Evolutionary conservation across 2,797 vertebrate genomes (phyloP).

Genomic region (Melanotaenia parkinsoni): DNA sequence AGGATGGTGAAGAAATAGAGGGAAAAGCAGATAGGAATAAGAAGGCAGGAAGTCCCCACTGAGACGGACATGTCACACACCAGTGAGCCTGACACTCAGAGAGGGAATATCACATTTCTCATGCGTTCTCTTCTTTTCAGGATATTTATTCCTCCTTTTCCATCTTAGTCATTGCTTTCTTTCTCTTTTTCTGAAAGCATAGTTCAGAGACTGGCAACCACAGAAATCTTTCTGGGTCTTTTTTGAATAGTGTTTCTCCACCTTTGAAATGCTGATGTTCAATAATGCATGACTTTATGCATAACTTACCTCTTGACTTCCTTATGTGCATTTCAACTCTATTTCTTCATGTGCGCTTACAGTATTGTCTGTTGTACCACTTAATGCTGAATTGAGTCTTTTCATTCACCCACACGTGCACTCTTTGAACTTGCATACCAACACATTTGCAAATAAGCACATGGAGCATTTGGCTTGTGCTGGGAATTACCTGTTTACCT

Average conservation of each 20-base stretch:
- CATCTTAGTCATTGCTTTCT: conserved; percentile 15
- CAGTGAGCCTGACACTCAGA: conserved; percentile 59
- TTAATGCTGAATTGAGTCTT: conserved; percentile 36
- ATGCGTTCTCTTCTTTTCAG: conserved; percentile 16
- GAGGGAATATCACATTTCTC: conserved; percentile 60
- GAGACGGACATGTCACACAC: conserved; percentile 73
- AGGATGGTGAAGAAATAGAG: conserved; percentile 31
- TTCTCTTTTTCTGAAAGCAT: conserved; percentile 36
- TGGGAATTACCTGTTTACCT: conserved; percentile 81
- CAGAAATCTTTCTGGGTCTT: conserved; percentile 33
- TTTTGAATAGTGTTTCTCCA: conserved; percentile 33
- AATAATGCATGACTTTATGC: conserved; percentile 65
- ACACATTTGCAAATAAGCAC: conserved; percentile 28
- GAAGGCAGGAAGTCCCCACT: conserved; percentile 60
- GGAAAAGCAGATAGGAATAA: conserved; percentile 34
- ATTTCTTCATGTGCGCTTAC: conserved; percentile 13
- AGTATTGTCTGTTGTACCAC: conserved; percentile 38
- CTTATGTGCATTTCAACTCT: conserved; percentile 36
- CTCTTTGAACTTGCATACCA: conserved; percentile 10
- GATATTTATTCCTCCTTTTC: conserved; percentile 40
- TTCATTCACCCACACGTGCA: conserved; percentile 22
- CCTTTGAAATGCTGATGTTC: conserved; percentile 58
- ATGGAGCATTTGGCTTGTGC: conserved; percentile 36
- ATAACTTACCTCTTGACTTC: conserved; percentile 54
- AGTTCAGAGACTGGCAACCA: conserved; percentile 37